Evolutionary conservation across 2,888 invertebrate genomes (phyloP).

Genomic region (Epirrhoe alternata): DNA sequence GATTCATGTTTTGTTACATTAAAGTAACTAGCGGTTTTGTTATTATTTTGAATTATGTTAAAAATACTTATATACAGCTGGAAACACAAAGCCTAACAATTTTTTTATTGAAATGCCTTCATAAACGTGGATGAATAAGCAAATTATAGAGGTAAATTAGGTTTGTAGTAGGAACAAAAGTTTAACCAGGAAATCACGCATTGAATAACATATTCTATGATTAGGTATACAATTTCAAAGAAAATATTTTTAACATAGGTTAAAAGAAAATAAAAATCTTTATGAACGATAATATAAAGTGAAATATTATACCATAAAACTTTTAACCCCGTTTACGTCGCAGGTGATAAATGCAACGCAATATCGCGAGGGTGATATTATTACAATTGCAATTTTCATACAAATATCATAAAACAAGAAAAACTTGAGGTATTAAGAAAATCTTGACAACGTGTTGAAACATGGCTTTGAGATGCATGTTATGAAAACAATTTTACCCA

Average conservation of each 20-base stretch:
- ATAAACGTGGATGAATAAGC: no score
- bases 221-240: not conserved
- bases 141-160: no score
- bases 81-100: no score
- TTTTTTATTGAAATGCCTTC: no score
- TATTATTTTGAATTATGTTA: not conserved
- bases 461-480: no score
- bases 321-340: constrained; percentile 28
- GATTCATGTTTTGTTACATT: constrained; percentile 22
- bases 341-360: constrained; percentile 32
- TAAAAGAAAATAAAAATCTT: constrained; percentile 31
- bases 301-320: constrained; percentile 29
- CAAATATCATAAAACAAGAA: no score
- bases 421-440: no score
- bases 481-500: no score
- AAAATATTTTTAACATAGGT: constrained; percentile 2
- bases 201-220: not conserved
- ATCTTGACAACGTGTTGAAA: no score
- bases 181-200: not conserved
- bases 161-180: not conserved
- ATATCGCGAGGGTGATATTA: constrained; percentile 22
- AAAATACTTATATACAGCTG: not conserved
- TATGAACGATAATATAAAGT: constrained; percentile 28
- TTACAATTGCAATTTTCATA: constrained; percentile 24
- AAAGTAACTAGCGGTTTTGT: not conserved